Evolutionary conservation across 2,113 vertebrate species (phyloP).

Genomic region (Sinocyclocheilus anshuiensis): DNA sequence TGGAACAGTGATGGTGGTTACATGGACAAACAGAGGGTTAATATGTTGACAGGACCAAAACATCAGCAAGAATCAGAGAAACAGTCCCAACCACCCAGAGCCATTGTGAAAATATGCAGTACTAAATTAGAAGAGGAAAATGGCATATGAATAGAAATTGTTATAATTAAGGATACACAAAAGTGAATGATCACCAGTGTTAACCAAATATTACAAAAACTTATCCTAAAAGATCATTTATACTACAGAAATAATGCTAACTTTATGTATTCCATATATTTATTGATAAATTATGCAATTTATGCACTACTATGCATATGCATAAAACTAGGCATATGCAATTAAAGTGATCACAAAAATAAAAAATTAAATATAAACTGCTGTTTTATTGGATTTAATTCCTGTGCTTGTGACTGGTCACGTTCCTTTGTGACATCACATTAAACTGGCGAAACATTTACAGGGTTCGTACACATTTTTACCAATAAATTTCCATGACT

Average conservation of each 20-base stretch:
- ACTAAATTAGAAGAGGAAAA: not conserved
- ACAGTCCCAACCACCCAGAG: constrained; percentile 23
- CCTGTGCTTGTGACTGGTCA: not conserved
- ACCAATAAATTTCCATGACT: no score
- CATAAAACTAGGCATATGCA: not conserved
- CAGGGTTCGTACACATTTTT: no score
- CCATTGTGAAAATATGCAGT: not conserved
- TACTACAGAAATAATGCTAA: not conserved
- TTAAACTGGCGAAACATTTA: not conserved
- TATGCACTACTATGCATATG: not conserved
- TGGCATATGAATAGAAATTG: constrained; percentile 42
- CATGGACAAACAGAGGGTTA: constrained; percentile 49
- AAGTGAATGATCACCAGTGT: not conserved
- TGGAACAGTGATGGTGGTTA: constrained; percentile 57
- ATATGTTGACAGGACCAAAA: constrained; percentile 47
- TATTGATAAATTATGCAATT: not conserved
- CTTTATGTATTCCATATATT: not conserved
- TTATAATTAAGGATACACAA: not conserved
- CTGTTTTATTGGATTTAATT: not conserved
- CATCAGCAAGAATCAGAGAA: constrained; percentile 44
- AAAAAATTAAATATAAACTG: not conserved
- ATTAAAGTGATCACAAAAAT: not conserved
- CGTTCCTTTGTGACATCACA: not conserved
- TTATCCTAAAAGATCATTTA: not conserved
- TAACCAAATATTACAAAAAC: not conserved